Evolutionary conservation across 2,888 invertebrate species (phyloP).

Genomic region (Panorpa germanica): DNA sequence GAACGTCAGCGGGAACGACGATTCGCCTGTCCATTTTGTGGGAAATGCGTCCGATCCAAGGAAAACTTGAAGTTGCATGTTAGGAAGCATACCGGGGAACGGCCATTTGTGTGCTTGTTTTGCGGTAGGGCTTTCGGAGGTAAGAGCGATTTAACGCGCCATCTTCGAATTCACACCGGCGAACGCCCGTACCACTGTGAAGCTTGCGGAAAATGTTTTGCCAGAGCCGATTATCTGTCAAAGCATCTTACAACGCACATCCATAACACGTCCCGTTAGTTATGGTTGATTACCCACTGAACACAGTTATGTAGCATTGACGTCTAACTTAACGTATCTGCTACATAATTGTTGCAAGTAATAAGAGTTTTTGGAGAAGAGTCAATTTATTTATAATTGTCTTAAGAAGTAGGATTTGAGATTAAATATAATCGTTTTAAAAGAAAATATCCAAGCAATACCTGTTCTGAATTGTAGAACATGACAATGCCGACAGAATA

Average conservation of each 20-base stretch:
- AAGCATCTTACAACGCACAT: constrained; percentile 84
- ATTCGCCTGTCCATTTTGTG: constrained; percentile 78
- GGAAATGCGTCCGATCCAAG: constrained; percentile 75
- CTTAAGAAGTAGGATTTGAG: no score
- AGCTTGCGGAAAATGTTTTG: constrained; percentile 83
- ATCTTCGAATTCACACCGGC: constrained; percentile 74
- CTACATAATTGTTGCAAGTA: no score
- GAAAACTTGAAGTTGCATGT: constrained; percentile 78
- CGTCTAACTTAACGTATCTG: no score
- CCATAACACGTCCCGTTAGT: constrained; percentile 55
- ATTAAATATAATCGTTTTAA: no score
- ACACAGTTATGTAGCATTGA: no score
- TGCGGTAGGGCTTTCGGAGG: constrained; percentile 79
- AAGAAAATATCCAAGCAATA: no score
- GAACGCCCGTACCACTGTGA: constrained; percentile 83
- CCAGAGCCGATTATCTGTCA: constrained; percentile 74
- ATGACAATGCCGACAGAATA: no score
- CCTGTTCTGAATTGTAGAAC: no score
- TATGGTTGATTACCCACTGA: no score
- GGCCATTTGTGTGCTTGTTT: constrained; percentile 80
- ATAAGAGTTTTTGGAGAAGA: no score
- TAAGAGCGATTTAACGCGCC: constrained; percentile 72
- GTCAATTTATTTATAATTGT: no score
- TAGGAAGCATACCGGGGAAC: constrained; percentile 68
- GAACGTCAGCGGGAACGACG: constrained; percentile 48